Evolutionary conservation across 2,888 invertebrate species (phyloP).

Genomic region (Folsomia manolachei): DNA sequence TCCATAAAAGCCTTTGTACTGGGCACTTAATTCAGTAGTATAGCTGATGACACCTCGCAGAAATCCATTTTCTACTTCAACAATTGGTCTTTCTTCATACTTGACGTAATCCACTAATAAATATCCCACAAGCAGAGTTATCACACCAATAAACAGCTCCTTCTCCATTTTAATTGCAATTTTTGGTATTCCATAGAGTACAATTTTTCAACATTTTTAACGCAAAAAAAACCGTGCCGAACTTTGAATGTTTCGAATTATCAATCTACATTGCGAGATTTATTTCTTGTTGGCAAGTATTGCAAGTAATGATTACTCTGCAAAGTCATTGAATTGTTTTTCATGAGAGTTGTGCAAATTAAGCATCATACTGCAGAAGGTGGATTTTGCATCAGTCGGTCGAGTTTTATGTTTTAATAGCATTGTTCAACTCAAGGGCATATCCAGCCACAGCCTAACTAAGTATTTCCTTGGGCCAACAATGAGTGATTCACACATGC

Average conservation of each 20-base stretch:
- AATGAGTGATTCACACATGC: no score
- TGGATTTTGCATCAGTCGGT: neutral
- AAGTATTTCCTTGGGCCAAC: no score
- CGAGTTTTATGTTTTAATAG: neutral
- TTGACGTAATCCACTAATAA: conserved; percentile 24
- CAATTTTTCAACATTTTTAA: neutral
- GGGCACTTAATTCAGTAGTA: conserved; percentile 17
- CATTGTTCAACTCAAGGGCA: neutral
- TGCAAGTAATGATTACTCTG: no score
- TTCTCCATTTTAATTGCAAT: no score
- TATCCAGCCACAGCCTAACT: no score
- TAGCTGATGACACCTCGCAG: conserved; percentile 21
- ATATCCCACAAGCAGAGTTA: conserved; percentile 22
- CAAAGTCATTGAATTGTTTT: neutral
- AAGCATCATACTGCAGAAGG: no score
- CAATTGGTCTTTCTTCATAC: conserved; percentile 27
- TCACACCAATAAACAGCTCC: conserved; percentile 26
- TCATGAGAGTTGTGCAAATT: no score
- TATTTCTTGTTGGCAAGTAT: neutral
- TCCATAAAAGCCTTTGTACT: conserved; percentile 26
- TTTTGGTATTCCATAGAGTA: neutral
- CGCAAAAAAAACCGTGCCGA: neutral
- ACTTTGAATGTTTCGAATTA: neutral
- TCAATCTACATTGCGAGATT: neutral
- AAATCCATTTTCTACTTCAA: conserved; percentile 24